Conservation (phyloP, 2,113 vertebrate genomes). For the Eidolon helvum region DNA sequence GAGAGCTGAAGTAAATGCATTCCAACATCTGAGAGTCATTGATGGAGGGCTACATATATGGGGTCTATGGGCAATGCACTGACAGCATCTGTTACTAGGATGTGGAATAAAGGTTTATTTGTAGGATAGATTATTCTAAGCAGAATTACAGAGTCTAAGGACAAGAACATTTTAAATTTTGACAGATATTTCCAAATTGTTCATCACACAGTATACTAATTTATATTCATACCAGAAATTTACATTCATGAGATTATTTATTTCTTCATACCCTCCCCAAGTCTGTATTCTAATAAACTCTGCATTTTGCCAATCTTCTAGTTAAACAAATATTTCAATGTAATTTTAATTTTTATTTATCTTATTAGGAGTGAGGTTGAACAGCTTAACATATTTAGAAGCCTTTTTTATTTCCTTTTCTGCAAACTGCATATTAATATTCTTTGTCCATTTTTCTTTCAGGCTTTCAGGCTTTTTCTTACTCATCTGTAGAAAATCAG, state of each 20-base stretch:
- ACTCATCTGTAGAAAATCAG: neutral
- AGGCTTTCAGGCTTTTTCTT: neutral
- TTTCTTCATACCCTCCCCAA: neutral
- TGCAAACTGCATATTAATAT: neutral
- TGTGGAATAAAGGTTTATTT: neutral
- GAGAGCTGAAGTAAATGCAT: neutral
- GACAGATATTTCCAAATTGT: neutral
- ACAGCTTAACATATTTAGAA: neutral
- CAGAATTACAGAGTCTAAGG: neutral
- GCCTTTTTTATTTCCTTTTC: neutral
- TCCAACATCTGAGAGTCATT: neutral
- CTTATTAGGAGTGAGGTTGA: neutral
- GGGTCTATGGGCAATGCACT: neutral
- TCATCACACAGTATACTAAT: neutral
- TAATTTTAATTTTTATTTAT: slow-evolving; percentile 9
- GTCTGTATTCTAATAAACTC: neutral
- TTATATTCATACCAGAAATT: neutral
- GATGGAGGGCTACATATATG: neutral
- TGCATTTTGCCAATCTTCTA: neutral
- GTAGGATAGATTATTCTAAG: neutral
- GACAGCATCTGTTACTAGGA: neutral
- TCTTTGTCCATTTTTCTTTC: neutral
- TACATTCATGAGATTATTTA: neutral
- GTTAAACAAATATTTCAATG: neutral
- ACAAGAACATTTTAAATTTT: neutral